Evolutionary conservation across 2,888 invertebrate species (phyloP).

Genomic region (Osedax frankpressi): DNA sequence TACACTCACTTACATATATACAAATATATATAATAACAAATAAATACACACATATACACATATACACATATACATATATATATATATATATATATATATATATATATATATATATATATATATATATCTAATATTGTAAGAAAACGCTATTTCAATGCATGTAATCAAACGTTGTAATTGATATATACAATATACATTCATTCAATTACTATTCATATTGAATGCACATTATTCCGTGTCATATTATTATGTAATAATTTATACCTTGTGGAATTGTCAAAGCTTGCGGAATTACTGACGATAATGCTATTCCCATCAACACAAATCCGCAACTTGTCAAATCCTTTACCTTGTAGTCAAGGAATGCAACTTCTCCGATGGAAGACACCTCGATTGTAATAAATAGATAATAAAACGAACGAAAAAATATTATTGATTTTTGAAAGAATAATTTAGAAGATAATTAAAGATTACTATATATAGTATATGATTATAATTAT

Average conservation of each 20-base stretch:
- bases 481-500: too few relatives aligned
- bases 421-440: too few relatives aligned
- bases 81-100: not conserved
- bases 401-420: too few relatives aligned
- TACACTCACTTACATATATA: not conserved
- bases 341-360: not conserved
- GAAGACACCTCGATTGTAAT: too few relatives aligned
- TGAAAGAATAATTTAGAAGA: too few relatives aligned
- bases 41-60: conserved; percentile 1
- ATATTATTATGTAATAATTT: too few relatives aligned
- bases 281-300: not conserved
- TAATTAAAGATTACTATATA: too few relatives aligned
- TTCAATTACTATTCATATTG: too few relatives aligned
- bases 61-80: not conserved
- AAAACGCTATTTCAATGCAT: too few relatives aligned
- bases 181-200: too few relatives aligned
- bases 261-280: not conserved
- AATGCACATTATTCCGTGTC: too few relatives aligned
- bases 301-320: not conserved
- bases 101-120: not conserved
- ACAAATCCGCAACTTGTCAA: not conserved
- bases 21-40: not conserved
- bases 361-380: not conserved
- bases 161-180: too few relatives aligned
- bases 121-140: not conserved